Evolutionary conservation across 2,113 vertebrate genomes (phyloP), one percentile per base, ranked within the genome.

Genomic region (Sphaerodactylus townsendi): DNA sequence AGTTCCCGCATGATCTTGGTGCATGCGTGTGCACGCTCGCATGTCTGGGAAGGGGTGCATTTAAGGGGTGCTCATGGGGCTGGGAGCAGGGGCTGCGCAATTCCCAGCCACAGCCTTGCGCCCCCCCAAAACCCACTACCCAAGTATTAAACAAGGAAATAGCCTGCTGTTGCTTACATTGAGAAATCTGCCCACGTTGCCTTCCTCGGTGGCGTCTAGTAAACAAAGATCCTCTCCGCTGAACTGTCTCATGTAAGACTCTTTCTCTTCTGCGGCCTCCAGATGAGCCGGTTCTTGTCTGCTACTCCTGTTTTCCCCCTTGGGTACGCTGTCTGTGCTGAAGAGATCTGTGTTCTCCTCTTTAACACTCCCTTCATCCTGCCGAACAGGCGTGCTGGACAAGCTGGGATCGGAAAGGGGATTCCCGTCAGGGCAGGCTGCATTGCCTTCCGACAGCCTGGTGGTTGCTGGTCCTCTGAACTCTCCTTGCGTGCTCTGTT

Each of bases 131-230:
- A 75, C 3, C 65, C 62, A 50, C 8, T 50, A 53, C 6, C 35
- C 2, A 23, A 13, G 37, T 53, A 56, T 84, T 4, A 77, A 77
- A 25, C 28, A 53, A n/a, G 17, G n/a, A 50, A 4, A 53, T 5
- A 28, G 41, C 33, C 5, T 3, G n/a, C 70, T 77, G 30, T 62
- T 91, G 96, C 97, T 95, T 93, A 99, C 98, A 4, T 98, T 99
- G 79, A 99, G 92, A 91, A 99, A 99, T 71, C 98, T 96, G 82
- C 96, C 97, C 71, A 99, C 97, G 48, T 99, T 99, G 89, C 98
- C 98, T 95, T 99, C 98, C 91, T 95, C 97, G 65, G 97, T 97
- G 77, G 98, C 97, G 91, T 99, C 98, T 80, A 99, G 85, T 35
- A 97, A 77, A 92, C 97, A 97, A 21, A 62, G 37, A 77, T 73